Base-by-base conservation (phyloP, 2,888 invertebrate genomes). In the Agonum fuliginosum region DNA sequence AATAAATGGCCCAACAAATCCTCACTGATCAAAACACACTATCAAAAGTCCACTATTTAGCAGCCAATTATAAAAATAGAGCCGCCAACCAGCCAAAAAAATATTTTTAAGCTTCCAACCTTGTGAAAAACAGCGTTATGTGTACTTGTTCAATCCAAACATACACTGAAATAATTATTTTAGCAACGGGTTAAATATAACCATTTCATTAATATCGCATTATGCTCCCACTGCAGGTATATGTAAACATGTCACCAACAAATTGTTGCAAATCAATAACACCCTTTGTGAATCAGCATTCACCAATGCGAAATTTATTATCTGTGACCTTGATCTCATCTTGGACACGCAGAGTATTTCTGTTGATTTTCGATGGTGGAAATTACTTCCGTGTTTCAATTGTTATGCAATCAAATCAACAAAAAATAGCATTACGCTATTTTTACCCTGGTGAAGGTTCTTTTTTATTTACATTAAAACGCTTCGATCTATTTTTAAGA, bases 391-490 rank as follows among this genome's bases (percentile, higher is more conserved):
- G 58, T 30, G 58, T 62, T 62, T 27, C 54, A 54, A 22, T 24
- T 62, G 58, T 62, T 27, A 54, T 10, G 30, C 10, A 27, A 54
- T 54, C n/a, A 24, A 22, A 51, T 51, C 20, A 22, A 54, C 5
- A 12, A 30, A 62, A 54, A 54, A 54, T 14, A 62, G 17, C 58
- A 62, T 62, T 27, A 30, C 14, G 27, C 27, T 62, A 62, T 62
- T 62, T 62, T 30, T 62, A 62, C 30, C 8, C 30, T 17, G 30
- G 58, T 30, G 58, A 62, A 62, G 58, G 58, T 62, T 30, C 17
- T 62, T 62, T 62, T 62, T 62, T 62, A 22, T 30, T 62, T 62
- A 30, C 58, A 24, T 12, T 27, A 27, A 62, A 54, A 54, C 22
- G 4, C 12, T 24, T 54, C 20, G 12, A 24, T 54, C 54, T 54